Evolutionary conservation across 37 sponge, comb jelly and placozoan species (phyloP), one percentile per base, ranked within the genome.

Genomic region (Aplysina aerophoba): DNA sequence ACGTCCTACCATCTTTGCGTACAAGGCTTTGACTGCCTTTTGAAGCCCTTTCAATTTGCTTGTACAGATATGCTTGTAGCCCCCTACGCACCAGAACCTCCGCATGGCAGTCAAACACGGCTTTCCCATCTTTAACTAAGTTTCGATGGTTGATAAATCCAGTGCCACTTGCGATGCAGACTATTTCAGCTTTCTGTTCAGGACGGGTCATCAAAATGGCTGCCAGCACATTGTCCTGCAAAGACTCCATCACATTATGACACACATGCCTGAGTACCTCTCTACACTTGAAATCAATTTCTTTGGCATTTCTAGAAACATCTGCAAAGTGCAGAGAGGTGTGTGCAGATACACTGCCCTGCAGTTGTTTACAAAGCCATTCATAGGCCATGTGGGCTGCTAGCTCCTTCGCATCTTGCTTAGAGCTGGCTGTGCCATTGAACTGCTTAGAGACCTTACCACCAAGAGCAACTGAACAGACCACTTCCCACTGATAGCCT

Each of bases 51-150:
- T 20, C 50, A 75, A 40, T 53, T 25, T 75, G 44, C 14, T 41
- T 17, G 38, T 41, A 44, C 1, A 75, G 41, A 54, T 53, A 75
- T 19, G 38, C 38, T 3, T 41, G 6, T 4, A 75, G 78, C 4
- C 78, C 78, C 12, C 78, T 75, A 20, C 25, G 37, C 12, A 54
- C 78, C 78, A 75, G 54, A 15, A 75, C 53, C 39, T 75, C 78
- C 4, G 78, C 78, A 41, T 75, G 78, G 50, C 54, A 75, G 25
- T 75, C 78, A 31, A 75, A 16, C 0, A 75, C 24, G n/a, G 22
- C n/a, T 40, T 17, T 75, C 25, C 78, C 78, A 41, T 75, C 78
- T 36, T 8, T 8, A 41, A 19, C n/a, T 15, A 75, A 21, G 24
- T 75, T 75, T 17, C 41, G 25, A 5, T 50, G 20, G 25, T 36